Percentiles rank a stretch among this genome's conserved stretches.
These are phyloP conservation scores for Cyanoliseus patagonus DNA, from an alignment of 2,113 vertebrate genomes.

Conservation along the genomic window DNA sequence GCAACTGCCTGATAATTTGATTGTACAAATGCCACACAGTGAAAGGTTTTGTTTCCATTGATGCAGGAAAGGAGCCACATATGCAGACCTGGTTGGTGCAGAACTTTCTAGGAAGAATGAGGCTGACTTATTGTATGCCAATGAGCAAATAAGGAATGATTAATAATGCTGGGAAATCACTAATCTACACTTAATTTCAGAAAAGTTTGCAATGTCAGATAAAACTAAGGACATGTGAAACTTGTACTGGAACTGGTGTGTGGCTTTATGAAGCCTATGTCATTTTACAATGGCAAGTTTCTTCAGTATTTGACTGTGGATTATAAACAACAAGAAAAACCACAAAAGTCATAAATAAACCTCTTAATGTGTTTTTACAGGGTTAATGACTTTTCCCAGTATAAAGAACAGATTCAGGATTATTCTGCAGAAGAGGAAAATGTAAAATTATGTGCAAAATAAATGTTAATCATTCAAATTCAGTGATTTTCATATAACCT, in stretches of 20 bases:
- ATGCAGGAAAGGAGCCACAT: not conserved
- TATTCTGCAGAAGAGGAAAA: constrained; percentile 11
- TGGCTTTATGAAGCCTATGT: not conserved
- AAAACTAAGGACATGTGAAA: not conserved
- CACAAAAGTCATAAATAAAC: not conserved
- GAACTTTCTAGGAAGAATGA: not conserved
- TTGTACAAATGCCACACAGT: not conserved
- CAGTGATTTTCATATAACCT: not conserved
- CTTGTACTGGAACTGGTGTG: not conserved
- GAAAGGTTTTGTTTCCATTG: not conserved
- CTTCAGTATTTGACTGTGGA: not conserved
- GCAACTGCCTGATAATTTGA: not conserved
- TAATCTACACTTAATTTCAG: not conserved
- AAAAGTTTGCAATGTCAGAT: not conserved
- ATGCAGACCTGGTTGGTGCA: not conserved
- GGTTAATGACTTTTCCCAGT: not conserved
- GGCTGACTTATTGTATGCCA: not conserved
- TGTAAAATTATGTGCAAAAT: not conserved
- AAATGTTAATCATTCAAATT: constrained; percentile 16
- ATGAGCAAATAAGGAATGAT: not conserved
- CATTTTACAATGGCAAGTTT: not conserved
- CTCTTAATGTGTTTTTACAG: not conserved
- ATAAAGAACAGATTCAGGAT: not conserved
- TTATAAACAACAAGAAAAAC: not conserved
- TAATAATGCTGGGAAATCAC: not conserved